Conservation (phyloP, 2,888 invertebrate species). For the Dinocampus coccinellae region DNA sequence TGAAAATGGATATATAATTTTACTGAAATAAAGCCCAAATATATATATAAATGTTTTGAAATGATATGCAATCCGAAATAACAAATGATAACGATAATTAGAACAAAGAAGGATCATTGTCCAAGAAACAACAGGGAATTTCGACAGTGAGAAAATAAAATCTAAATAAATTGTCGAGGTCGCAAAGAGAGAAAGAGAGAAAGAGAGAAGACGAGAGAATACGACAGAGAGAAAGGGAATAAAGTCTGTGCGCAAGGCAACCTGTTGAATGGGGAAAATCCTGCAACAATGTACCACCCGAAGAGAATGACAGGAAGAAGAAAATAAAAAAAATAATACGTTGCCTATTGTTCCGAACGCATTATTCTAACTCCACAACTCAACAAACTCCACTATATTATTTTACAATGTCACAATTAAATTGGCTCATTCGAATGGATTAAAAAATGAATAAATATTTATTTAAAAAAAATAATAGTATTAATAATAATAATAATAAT, state of each 20-base stretch:
- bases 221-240: slow-evolving; percentile 20
- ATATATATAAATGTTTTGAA: neutral
- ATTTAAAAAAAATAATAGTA: neutral
- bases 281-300: slow-evolving; percentile 35
- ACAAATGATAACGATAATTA: slow-evolving; percentile 1
- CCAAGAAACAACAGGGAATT: neutral
- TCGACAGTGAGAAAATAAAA: slow-evolving; percentile 14
- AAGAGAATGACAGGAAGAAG: neutral
- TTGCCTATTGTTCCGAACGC: neutral
- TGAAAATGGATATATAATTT: neutral
- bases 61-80: slow-evolving; percentile 2
- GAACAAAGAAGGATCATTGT: neutral
- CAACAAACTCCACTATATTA: neutral
- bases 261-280: slow-evolving; percentile 45
- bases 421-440: neutral
- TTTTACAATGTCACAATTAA: neutral
- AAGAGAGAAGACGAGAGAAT: slow-evolving; percentile 19
- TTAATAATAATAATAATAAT: no score
- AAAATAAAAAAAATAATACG: neutral
- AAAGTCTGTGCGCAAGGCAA: slow-evolving; percentile 36
- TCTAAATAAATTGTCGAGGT: slow-evolving; percentile 41
- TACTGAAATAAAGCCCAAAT: neutral
- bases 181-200: slow-evolving; percentile 11
- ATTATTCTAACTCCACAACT: neutral
- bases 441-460: neutral